A percentile compares a stretch with the other conserved stretches of the same genome.
phyloP scores from a whole-genome alignment of 2,797 vertebrate species.

The Etheostoma nigrum region DNA sequence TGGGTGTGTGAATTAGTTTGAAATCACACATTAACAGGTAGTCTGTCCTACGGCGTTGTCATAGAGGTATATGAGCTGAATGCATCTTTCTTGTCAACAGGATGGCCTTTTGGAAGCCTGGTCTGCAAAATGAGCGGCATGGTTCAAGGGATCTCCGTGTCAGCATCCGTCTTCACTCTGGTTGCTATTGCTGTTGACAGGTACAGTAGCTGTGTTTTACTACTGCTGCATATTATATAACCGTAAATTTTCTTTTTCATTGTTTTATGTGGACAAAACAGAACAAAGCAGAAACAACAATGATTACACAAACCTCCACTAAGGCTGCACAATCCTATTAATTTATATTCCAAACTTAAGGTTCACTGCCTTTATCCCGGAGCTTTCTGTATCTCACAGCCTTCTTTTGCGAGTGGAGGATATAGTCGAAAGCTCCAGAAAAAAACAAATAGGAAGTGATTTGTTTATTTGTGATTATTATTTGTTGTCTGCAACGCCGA shows the following conservation, averaged over 20 bases:
- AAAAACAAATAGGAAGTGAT: neutral
- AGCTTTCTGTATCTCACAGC: neutral
- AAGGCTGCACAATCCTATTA: neutral
- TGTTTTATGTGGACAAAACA: neutral
- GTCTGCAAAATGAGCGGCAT: constrained; percentile 89
- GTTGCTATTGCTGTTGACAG: constrained; percentile 94
- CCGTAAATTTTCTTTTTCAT: neutral
- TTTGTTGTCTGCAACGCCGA: too few relatives aligned
- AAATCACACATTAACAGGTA: neutral
- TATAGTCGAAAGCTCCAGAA: neutral
- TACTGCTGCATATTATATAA: neutral
- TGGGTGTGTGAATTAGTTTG: neutral
- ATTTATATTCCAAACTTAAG: neutral
- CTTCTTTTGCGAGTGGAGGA: neutral
- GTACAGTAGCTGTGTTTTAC: constrained; percentile 73
- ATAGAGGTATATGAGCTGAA: constrained; percentile 16
- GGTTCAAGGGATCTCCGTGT: constrained; percentile 94
- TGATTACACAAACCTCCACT: neutral
- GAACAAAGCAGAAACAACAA: neutral
- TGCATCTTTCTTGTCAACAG: constrained; percentile 64
- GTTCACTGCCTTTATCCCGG: neutral
- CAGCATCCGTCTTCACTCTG: constrained; percentile 94
- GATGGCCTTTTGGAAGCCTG: constrained; percentile 83
- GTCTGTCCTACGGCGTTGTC: constrained; percentile 7
- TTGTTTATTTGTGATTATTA: neutral